Conservation (phyloP, 2,797 vertebrate species). For the Tokudaia tokunoshimensis region DNA sequence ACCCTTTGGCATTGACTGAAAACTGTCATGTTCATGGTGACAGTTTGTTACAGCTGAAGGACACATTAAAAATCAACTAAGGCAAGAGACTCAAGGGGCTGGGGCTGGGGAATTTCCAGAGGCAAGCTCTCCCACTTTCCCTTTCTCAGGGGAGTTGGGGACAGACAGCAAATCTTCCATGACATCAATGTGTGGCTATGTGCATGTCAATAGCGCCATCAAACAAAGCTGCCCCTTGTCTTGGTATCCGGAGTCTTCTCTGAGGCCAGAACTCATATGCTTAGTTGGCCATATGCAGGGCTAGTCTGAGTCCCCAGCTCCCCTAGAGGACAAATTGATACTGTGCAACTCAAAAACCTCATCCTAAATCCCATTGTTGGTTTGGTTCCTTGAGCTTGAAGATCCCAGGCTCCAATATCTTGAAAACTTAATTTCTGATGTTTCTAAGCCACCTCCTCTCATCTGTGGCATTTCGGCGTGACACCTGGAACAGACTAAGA, state of each 20-base stretch:
- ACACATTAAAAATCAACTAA: slow-evolving; percentile 3
- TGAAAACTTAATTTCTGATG: not conserved
- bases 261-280: not conserved
- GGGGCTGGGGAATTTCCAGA: not conserved
- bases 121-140: not conserved
- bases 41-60: not conserved
- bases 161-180: not conserved
- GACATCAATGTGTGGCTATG: fast-evolving
- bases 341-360: not conserved
- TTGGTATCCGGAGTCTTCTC: not conserved
- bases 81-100: not conserved
- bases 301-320: not conserved
- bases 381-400: not conserved
- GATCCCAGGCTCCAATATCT: not conserved
- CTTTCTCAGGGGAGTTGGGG: not conserved
- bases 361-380: not conserved
- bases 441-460: not conserved
- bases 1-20: not conserved
- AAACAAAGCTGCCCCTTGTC: not conserved
- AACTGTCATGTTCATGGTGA: not conserved
- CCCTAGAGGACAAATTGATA: not conserved
- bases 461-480: not conserved
- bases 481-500: not conserved
- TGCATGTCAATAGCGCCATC: fast-evolving
- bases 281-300: not conserved